Conservation (phyloP, 2,113 vertebrate species). For the Takifugu flavidus region DNA sequence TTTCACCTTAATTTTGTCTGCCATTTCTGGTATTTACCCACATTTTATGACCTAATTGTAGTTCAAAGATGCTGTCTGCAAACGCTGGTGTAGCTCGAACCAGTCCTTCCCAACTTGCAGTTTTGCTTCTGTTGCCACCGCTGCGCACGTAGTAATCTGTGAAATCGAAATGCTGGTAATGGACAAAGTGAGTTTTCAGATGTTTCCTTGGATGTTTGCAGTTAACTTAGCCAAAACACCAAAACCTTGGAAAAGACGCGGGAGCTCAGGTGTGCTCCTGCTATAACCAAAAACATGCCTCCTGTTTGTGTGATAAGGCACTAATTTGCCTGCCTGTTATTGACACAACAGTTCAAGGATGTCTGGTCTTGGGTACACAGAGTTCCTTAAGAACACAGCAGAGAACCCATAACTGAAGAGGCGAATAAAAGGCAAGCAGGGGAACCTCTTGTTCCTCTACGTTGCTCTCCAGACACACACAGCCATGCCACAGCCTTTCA, state of each 20-base stretch:
- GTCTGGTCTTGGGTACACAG: constrained; percentile 46
- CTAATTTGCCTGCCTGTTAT: constrained; percentile 39
- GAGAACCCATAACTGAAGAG: constrained; percentile 1
- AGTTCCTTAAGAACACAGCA: constrained; percentile 15
- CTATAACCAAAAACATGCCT: constrained; percentile 13
- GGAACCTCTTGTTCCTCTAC: constrained; percentile 5
- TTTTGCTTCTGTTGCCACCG: background rate
- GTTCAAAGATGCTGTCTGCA: too few species aligned
- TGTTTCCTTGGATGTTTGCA: background rate
- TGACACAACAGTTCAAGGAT: constrained; percentile 56
- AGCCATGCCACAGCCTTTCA: constrained; percentile 16
- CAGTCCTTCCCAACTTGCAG: background rate
- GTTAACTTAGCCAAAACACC: constrained; percentile 30
- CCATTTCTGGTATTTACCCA: too few species aligned
- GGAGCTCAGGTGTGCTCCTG: constrained; percentile 19
- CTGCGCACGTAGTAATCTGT: background rate
- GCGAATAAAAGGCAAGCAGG: constrained; percentile 5
- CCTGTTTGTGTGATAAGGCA: constrained; percentile 30
- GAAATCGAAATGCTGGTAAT: background rate
- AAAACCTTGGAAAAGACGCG: constrained; percentile 28
- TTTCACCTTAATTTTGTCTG: too few species aligned
- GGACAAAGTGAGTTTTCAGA: background rate
- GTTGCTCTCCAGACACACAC: constrained; percentile 1
- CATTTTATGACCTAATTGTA: too few species aligned
- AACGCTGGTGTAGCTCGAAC: background rate